Evolutionary conservation across 2,888 invertebrate species (phyloP), one percentile per base, ranked within the genome.

Genomic region (Acrobasis suavella): DNA sequence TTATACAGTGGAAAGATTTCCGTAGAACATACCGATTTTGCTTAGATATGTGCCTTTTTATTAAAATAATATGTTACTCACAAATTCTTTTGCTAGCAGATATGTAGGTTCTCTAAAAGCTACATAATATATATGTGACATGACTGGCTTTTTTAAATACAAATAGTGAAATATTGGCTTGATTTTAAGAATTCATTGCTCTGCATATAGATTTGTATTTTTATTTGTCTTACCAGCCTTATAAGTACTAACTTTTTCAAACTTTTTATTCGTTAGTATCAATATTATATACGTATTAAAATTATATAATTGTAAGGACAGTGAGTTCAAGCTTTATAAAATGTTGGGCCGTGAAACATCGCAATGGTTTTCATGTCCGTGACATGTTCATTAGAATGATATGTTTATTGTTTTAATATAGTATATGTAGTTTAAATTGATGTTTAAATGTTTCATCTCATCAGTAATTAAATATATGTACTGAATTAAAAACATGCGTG

Each of bases 101-200:
- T 32, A 32, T 32, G 5, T 32, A 32, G 32, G 32, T 32, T 7
- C 32, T 32, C 32, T 32, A 7, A 32, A 6, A 32, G 32, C 1
- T 22, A 22, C 22, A 22, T 14, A 42, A 42, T 12, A 12, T 10
- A 12, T 2, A 10, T 14, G n/a, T 5, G 1, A 2, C n/a, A 14
- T 46, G n/a, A 46, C 12, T 14, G n/a, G 0, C 1, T 14, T 14
- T 14, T 14, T 14, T 14, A 42, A 12, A 1, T 54, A 38, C 15
- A 15, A 14, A 58, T 58, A 62, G 55, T 56, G 62, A 55, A 62
- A 55, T 50, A 62, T 62, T 55, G 51, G 66, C 46, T 58, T 49
- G 52, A 50, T 54, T 50, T 50, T 54, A 46, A 10, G 49, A 56
- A 49, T 55, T 55, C 62, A 55, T 50, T 62, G 55, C 37, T 61